Percentiles rank a stretch among this genome's conserved stretches.
These are phyloP conservation scores for Tenthredo distinguenda DNA, from an alignment of 2,888 invertebrate genomes.

Conservation along the genomic window DNA sequence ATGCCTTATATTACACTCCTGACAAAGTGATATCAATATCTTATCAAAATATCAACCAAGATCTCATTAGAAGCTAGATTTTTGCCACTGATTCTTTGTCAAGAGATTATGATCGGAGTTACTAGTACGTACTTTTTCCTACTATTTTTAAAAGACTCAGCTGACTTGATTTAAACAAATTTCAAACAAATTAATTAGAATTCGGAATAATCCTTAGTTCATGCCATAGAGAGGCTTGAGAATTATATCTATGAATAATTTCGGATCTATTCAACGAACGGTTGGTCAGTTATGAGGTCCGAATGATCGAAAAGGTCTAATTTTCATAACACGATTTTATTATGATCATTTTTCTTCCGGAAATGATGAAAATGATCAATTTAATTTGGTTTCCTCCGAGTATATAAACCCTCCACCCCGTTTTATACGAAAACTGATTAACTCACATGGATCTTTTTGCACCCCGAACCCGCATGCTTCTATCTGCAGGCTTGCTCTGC, in stretches of 20 bases:
- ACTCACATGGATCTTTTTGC: conserved; percentile 58
- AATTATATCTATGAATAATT: background rate
- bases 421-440: conserved; percentile 44
- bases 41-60: background rate
- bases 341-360: background rate
- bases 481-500: conserved; percentile 67
- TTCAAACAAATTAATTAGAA: background rate
- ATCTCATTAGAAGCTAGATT: background rate
- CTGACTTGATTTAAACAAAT: background rate
- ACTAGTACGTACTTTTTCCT: background rate
- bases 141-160: background rate
- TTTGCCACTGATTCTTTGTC: background rate
- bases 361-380: background rate
- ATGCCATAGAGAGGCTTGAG: background rate
- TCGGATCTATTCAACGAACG: background rate
- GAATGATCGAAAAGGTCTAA: background rate
- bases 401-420: background rate
- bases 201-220: background rate
- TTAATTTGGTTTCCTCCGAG: background rate
- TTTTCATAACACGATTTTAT: background rate
- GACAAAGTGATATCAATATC: background rate
- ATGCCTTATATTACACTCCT: background rate
- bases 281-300: background rate
- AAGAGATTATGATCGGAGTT: background rate
- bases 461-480: conserved; percentile 67